Evolutionary conservation across 1,140 invertebrate genomes (phyloP), one percentile per base, ranked within the genome.

Genomic region (Drosophila malerkotliana): DNA sequence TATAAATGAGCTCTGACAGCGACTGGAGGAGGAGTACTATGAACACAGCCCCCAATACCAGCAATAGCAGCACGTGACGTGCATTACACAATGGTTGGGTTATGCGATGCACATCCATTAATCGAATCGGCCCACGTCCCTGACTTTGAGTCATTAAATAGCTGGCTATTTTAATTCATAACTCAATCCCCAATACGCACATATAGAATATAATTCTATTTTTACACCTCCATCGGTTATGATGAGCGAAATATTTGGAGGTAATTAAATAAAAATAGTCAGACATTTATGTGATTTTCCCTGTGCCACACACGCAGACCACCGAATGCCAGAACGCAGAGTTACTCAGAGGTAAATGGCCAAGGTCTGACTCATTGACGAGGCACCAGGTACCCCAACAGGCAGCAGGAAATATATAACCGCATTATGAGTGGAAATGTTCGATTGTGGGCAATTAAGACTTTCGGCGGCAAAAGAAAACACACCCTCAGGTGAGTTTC

Each of bases 251-350:
- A 77, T 81, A 77, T 73, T 72, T 55, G 76, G 76, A 10, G 39
- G 53, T 59, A 77, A 69, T 84, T 85, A 81, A 81, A 72, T 72
- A 63, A 77, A 85, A 77, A 85, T 81, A 84, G 67, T 73, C 59
- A 48, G 45, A 66, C 55, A 68, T 77, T 67, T 64, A 59, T 85
- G 64, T 62, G 51, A 54, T 72, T 76, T 51, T 34, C 21, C 18
- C 44, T 62, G 26, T 10, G 69, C 72, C 77, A 44, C 62, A 80
- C 67, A 66, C 21, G 21, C 60, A 74, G 51, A 73, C 58, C 60
- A 4, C 18, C 28, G 32, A 60, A 64, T 37, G 28, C 57, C 60
- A 3, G 7, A 30, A 7, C 26, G 26, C 1, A 28, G 26, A 34
- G 32, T 62, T 77, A 58, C 57, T 77, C 74, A 30, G 57, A 77